A percentile compares a stretch with the other conserved stretches of the same genome.
phyloP scores from a whole-genome alignment of 35 echinoderm and acorn worm genomes.

The Strongylocentrotus purpuratus region DNA sequence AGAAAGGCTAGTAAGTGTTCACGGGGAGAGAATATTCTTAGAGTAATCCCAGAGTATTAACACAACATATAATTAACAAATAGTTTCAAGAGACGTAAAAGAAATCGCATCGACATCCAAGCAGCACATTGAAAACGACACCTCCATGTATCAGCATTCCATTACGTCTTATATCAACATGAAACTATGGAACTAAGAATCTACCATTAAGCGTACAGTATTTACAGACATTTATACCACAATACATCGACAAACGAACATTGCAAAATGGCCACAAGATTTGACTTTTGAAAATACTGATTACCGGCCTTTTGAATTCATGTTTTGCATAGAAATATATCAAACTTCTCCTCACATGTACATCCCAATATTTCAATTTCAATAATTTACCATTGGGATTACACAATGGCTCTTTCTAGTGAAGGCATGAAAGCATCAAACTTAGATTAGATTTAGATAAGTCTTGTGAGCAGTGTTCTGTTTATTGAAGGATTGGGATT shows the following conservation, averaged over 20 bases:
- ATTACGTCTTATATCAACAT: too few relatives aligned
- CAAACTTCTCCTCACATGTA: background rate
- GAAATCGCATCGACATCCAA: too few relatives aligned
- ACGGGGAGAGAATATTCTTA: background rate
- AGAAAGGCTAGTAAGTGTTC: background rate
- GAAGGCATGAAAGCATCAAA: background rate
- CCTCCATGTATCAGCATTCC: too few relatives aligned
- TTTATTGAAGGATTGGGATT: constrained; percentile 35
- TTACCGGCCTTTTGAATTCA: background rate
- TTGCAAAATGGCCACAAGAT: background rate
- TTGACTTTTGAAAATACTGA: background rate
- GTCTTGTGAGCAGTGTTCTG: background rate
- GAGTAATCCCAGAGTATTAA: background rate
- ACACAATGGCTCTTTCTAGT: background rate
- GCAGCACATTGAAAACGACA: too few relatives aligned
- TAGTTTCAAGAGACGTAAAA: too few relatives aligned
- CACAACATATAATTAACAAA: too few relatives aligned
- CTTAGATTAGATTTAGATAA: background rate
- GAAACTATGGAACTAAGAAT: too few relatives aligned
- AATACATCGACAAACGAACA: background rate
- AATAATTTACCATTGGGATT: background rate
- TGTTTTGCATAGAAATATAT: background rate
- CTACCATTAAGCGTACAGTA: background rate
- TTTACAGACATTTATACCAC: background rate
- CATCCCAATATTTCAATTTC: background rate